A percentile compares a stretch with the other conserved stretches of the same genome.
Conservation (phyloP, 2,113 vertebrate genomes). For the zebrafish (Danio rerio) region GRCz12tu NC_133193.1:26151501-26152000, state of each 20-base stretch:
- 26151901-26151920: not conserved
- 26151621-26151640: conserved; percentile 32
- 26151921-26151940: not conserved
- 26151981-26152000: too few species aligned
- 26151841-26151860: conserved; percentile 39
- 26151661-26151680: conserved; percentile 24
- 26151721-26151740: conserved; percentile 23
- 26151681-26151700: conserved; percentile 25
- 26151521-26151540: too few species aligned
- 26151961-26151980: too few species aligned
- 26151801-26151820: conserved; percentile 45
- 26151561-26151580: too few species aligned
- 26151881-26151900: not conserved
- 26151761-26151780: conserved; percentile 20
- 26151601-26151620: conserved; percentile 48
- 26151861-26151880: conserved; percentile 12
- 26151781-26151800: conserved; percentile 38
- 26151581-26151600: conserved; percentile 3
- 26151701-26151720: conserved; percentile 35
- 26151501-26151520: too few species aligned
- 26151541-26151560: too few species aligned
- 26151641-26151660: conserved; percentile 55
- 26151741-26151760: conserved; percentile 24
- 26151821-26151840: conserved; percentile 34
- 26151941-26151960: not conserved